Evolutionary conservation across 2,888 invertebrate genomes (phyloP), one percentile per base, ranked within the genome.

Genomic region (Camptogramma bilineatum): DNA sequence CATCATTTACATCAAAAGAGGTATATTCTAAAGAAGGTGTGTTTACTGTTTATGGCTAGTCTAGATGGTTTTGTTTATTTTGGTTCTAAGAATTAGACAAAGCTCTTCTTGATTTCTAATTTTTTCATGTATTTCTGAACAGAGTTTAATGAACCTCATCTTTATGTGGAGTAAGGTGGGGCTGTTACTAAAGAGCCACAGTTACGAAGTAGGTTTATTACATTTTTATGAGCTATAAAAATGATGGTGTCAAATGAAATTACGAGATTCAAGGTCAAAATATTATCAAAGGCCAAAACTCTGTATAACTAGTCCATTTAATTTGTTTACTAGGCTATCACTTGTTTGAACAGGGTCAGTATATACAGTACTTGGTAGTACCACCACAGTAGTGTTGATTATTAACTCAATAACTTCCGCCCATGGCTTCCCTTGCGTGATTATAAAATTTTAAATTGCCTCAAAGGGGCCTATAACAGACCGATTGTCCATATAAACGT

Each of bases 141-240:
- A 44, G 16, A 17, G 42, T 42, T 5, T 16, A 16, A 42, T 42
- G 44, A 44, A 44, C 16, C 16, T 39, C n/a, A 16, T 13, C 16
- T 42, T 42, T 16, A 44, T 44, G 13, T 44, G 17, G 44, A 44
- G 44, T 44, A 17, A 44, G 16, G 44, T 16, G 17, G 39, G n/a
- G 44, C 16, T 44, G 4, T 44, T 44, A 17, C 44, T 17, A 44
- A 44, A 44, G 44, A 44, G 44, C 8, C 44, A 44, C 16, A 17
- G 17, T 17, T 44, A 44, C 34, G 34, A 39, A 39, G 34, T 39
- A 44, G 44, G 44, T 44, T 44, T 17, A 44, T 17, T 17, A 31
- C 31, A 50, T 21, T 21, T 24, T 50, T 21, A n/a, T n/a, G 50
- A 24, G 50, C 50, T 24, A 24, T 50, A 50, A 50, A 28, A 50